Evolutionary conservation across 2,888 invertebrate species (phyloP), one percentile per base, ranked within the genome.

Genomic region (Dolichopus griseipennis): DNA sequence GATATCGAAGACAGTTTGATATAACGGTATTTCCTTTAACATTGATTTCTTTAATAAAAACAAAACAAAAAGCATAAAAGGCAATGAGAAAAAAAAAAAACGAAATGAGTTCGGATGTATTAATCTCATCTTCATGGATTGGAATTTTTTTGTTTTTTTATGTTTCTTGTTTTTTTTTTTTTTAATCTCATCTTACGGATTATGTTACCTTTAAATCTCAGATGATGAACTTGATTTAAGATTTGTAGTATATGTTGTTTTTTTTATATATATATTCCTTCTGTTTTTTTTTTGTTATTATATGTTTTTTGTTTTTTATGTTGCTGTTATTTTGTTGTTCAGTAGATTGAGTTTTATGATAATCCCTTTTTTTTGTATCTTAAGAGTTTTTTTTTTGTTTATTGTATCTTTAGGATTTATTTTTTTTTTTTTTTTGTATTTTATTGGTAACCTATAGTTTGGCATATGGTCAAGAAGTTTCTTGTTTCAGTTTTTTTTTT

Each of bases 391-490:
- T 27, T 27, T 27, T 27, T 27, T 27, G 5, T n/a, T n/a, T n/a
- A n/a, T n/a, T n/a, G n/a, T n/a, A n/a, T 41, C 8, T 12, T 41
- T 41, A 9, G 9, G 15, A 41, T 41, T 41, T 52, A n/a, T n/a
- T 43, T 52, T 52, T n/a, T 18, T 52, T 18, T 5, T 52, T 52
- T 52, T 52, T 7, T 52, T 52, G 1, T 52, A 18, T 52, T 52
- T 52, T 15, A 18, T 18, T 52, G 9, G 52, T 52, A 52, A 52
- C 52, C 52, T n/a, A 52, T 52, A 52, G 52, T 18, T 52, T 52
- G 52, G 52, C 52, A 52, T 52, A 52, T 52, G 52, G 52, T 52
- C 52, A 52, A 52, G 52, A 52, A 52, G 52, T 52, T 52, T 52
- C 52, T 52, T 52, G 52, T 52, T 52, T 52, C 52, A 52, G 6